These are phyloP conservation scores for Coccyzus lansbergi DNA, from an alignment of 2,797 vertebrate genomes.

Conservation along the genomic window DNA sequence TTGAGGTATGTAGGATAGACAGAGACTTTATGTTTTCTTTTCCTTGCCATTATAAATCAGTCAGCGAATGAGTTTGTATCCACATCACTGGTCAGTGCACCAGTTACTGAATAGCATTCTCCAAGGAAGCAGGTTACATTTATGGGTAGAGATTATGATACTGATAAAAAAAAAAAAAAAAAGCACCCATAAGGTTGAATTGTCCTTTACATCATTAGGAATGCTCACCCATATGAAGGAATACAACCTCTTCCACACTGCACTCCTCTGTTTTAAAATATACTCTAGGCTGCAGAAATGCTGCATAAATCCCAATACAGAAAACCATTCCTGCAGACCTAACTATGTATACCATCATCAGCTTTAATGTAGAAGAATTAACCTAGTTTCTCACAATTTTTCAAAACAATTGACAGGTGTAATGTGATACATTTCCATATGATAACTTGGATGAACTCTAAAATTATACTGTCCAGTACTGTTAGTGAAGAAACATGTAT, in stretches of 20 bases:
- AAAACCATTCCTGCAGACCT: neutral
- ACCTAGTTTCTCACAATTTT: neutral
- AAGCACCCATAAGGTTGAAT: neutral
- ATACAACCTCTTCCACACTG: neutral
- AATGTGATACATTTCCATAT: neutral
- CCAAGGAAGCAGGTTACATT: neutral
- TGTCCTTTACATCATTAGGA: neutral
- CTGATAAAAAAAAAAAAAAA: neutral
- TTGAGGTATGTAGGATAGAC: rapidly evolving
- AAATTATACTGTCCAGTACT: neutral
- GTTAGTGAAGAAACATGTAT: neutral
- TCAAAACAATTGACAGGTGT: neutral
- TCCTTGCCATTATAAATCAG: neutral
- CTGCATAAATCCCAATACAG: neutral
- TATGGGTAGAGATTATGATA: neutral
- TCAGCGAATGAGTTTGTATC: neutral
- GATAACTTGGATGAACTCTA: neutral
- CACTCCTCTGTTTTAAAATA: neutral
- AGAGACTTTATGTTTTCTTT: neutral
- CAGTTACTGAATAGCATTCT: neutral
- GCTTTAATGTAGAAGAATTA: neutral
- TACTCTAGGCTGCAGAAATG: neutral
- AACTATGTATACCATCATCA: neutral
- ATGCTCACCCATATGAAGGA: neutral
- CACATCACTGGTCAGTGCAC: neutral